Percentiles rank a stretch among this genome's conserved stretches.
phyloP scores from a whole-genome alignment of 1,140 invertebrate species.

The Sycophaga agraensis region DNA sequence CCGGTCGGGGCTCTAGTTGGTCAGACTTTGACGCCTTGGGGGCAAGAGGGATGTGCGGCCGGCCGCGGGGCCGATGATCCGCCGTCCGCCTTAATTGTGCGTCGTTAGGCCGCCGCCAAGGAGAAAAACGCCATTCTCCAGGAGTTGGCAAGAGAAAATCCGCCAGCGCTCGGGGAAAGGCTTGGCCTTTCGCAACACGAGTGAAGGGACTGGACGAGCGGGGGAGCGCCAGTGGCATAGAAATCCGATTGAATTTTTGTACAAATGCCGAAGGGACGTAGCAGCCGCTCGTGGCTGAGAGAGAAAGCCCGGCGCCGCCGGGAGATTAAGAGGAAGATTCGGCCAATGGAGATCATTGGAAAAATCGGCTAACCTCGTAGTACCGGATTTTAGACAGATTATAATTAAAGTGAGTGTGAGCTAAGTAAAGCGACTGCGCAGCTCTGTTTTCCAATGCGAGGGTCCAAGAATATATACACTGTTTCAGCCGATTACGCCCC shows the following conservation, averaged over 20 bases:
- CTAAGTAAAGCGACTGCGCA: neutral
- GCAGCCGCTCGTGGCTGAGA: neutral
- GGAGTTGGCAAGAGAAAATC: conserved; percentile 18
- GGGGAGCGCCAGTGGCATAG: conserved; percentile 12
- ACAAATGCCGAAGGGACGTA: conserved; percentile 23
- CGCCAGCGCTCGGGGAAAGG: too few relatives aligned
- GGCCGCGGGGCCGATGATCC: too few relatives aligned
- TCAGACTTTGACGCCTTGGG: too few relatives aligned
- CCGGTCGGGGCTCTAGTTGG: too few relatives aligned
- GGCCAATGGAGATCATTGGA: neutral
- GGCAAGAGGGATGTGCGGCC: too few relatives aligned
- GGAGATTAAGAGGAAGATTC: neutral
- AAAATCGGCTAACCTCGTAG: neutral
- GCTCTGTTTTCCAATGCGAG: too few relatives aligned
- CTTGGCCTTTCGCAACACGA: too few relatives aligned
- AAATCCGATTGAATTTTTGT: conserved; percentile 33
- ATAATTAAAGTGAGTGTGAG: neutral
- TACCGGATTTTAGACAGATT: too few relatives aligned
- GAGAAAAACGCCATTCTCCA: conserved; percentile 11
- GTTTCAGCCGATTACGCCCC: too few relatives aligned
- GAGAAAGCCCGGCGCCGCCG: conserved; percentile 8
- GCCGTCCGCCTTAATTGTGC: conserved; percentile 25
- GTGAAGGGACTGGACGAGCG: too few relatives aligned
- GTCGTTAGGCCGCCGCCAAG: conserved; percentile 16
- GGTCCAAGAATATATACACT: too few relatives aligned